Evolutionary conservation across 2,797 vertebrate genomes (phyloP).

Genomic region (Babyrousa celebensis): DNA sequence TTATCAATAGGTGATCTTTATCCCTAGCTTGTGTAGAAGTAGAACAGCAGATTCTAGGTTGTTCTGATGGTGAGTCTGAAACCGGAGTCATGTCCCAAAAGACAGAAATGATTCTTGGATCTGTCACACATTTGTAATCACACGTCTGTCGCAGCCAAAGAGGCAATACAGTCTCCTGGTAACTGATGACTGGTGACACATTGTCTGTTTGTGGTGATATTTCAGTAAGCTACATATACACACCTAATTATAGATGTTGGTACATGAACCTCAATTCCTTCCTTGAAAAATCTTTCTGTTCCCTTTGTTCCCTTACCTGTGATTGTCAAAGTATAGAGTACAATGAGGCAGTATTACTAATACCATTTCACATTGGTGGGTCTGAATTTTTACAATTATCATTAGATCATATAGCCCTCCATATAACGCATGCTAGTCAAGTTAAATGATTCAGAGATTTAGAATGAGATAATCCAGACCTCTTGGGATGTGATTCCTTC

Average conservation of each 20-base stretch:
- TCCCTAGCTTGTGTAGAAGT: background rate
- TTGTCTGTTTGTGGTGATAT: background rate
- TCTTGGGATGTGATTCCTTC: background rate
- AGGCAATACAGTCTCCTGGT: conserved; percentile 13
- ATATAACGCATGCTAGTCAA: background rate
- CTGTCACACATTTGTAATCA: background rate
- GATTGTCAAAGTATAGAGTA: background rate
- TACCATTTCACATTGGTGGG: conserved; percentile 46
- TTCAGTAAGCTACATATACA: background rate
- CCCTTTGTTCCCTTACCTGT: background rate
- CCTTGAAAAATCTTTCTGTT: conserved; percentile 14
- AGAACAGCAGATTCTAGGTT: background rate
- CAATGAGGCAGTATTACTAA: background rate
- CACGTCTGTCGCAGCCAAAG: background rate
- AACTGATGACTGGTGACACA: background rate
- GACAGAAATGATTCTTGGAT: background rate
- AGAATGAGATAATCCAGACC: conserved; percentile 32
- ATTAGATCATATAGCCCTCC: background rate
- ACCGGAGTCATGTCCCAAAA: background rate
- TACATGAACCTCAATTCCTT: background rate
- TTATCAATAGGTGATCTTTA: conserved; percentile 3
- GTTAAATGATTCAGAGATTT: conserved; percentile 47
- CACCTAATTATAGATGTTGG: background rate
- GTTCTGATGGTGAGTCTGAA: background rate
- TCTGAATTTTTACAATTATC: conserved; percentile 45